Conservation (phyloP, 2,113 vertebrate species). For the Azemiops feae region DNA sequence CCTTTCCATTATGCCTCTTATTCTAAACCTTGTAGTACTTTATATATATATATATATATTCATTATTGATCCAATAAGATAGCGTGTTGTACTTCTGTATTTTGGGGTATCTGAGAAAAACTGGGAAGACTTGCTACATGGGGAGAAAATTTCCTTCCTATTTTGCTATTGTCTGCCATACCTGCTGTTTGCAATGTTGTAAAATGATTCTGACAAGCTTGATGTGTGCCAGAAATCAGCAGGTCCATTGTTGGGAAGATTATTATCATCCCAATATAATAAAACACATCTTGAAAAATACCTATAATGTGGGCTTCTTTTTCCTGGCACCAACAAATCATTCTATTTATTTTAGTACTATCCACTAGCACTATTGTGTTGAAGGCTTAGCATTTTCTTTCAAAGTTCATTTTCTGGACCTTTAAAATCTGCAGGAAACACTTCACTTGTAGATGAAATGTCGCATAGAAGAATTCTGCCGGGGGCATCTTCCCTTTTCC, state of each 20-base stretch:
- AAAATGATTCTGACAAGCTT: constrained; percentile 55
- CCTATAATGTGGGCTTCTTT: constrained; percentile 46
- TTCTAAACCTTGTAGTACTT: not conserved
- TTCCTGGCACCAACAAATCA: constrained; percentile 38
- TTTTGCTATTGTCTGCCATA: constrained; percentile 51
- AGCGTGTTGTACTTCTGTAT: constrained; percentile 27
- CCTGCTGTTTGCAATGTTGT: constrained; percentile 60
- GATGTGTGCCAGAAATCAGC: constrained; percentile 58
- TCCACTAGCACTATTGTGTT: constrained; percentile 46
- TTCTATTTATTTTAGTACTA: constrained; percentile 57
- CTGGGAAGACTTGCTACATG: constrained; percentile 24
- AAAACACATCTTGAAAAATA: constrained; percentile 54
- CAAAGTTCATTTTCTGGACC: constrained; percentile 52
- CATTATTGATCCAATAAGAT: not conserved
- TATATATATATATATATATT: not conserved
- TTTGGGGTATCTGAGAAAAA: not conserved
- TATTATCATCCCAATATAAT: constrained; percentile 57
- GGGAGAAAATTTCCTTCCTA: constrained; percentile 52
- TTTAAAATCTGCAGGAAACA: constrained; percentile 57
- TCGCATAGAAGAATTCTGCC: constrained; percentile 37
- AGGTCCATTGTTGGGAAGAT: constrained; percentile 59
- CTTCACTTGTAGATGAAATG: constrained; percentile 51
- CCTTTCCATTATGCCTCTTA: not conserved
- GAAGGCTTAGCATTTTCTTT: constrained; percentile 59
- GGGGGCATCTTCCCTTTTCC: not conserved